Evolutionary conservation across 2,888 invertebrate genomes (phyloP).

Genomic region (Diloba caeruleocephala): DNA sequence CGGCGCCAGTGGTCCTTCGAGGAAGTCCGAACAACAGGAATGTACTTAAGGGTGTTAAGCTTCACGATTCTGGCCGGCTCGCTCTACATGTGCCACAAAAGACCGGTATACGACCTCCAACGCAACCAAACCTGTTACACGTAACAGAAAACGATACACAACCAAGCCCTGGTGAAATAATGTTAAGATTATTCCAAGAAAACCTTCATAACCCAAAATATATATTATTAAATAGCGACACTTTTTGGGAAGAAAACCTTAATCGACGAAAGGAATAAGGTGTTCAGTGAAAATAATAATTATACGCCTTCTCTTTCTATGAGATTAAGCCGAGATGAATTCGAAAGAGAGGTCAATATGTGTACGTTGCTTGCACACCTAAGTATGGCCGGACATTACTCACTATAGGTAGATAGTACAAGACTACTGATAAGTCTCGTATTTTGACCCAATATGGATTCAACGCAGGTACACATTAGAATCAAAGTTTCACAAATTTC

Average conservation of each 20-base stretch:
- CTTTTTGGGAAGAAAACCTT: slow-evolving; percentile 69
- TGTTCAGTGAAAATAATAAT: slow-evolving; percentile 74
- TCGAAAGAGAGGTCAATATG: slow-evolving; percentile 86
- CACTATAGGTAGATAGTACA: slow-evolving; percentile 87
- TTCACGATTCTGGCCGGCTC: slow-evolving; percentile 73
- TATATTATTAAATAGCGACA: slow-evolving; percentile 54
- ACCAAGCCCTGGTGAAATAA: slow-evolving; percentile 65
- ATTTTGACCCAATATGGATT: slow-evolving; percentile 63
- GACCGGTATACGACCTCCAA: slow-evolving; percentile 86
- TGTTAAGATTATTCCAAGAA: slow-evolving; percentile 61
- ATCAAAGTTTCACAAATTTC: slow-evolving; percentile 70
- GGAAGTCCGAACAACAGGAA: slow-evolving; percentile 79
- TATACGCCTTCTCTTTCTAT: slow-evolving; percentile 77
- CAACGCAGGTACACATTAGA: slow-evolving; percentile 69
- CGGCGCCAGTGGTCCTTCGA: slow-evolving; percentile 81
- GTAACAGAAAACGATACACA: slow-evolving; percentile 75
- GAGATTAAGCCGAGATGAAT: slow-evolving; percentile 69
- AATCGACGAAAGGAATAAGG: slow-evolving; percentile 68
- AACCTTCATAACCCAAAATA: slow-evolving; percentile 53
- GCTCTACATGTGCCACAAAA: slow-evolving; percentile 84
- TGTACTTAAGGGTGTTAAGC: slow-evolving; percentile 74
- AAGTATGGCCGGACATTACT: slow-evolving; percentile 89
- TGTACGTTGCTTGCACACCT: slow-evolving; percentile 89
- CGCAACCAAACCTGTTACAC: slow-evolving; percentile 87
- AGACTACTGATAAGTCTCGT: slow-evolving; percentile 80